Percentiles rank a stretch among this genome's conserved stretches.
These are phyloP conservation scores for Okapia johnstoni DNA, from an alignment of 2,113 vertebrate genomes.

Conservation along the genomic window DNA sequence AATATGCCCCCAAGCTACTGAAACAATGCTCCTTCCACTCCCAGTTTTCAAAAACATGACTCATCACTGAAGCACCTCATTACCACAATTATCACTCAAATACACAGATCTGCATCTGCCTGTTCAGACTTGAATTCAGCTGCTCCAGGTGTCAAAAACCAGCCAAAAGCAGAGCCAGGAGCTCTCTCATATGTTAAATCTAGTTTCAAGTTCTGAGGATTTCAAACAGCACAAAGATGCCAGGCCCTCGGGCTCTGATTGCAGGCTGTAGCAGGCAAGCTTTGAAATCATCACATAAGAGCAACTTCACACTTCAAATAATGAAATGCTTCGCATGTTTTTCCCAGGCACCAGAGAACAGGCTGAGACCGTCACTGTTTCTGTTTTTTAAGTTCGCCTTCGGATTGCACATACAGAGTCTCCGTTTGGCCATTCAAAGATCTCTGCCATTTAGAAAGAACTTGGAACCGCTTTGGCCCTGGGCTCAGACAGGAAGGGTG, in stretches of 20 bases:
- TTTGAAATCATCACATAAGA: slow-evolving; percentile 24
- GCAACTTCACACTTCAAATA: background rate
- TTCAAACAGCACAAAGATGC: slow-evolving; percentile 44
- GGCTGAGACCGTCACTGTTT: background rate
- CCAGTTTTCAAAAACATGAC: slow-evolving; percentile 31
- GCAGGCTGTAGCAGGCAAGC: slow-evolving; percentile 28
- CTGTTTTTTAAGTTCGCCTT: slow-evolving; percentile 11
- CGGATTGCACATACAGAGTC: background rate
- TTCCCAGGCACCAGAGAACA: background rate
- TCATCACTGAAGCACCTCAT: slow-evolving; percentile 19
- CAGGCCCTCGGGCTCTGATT: slow-evolving; percentile 42
- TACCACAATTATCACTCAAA: slow-evolving; percentile 44
- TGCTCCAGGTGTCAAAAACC: slow-evolving; percentile 46
- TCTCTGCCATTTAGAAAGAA: slow-evolving; percentile 66
- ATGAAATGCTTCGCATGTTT: background rate
- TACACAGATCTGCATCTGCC: slow-evolving; percentile 42
- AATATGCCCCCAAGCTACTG: background rate
- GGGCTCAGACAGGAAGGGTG: slow-evolving; percentile 78
- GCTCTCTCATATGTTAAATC: background rate
- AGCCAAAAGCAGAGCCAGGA: slow-evolving; percentile 9
- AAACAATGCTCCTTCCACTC: background rate
- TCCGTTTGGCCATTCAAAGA: slow-evolving; percentile 31
- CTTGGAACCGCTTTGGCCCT: slow-evolving; percentile 48
- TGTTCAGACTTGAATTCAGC: slow-evolving; percentile 64
- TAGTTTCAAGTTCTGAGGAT: background rate